phyloP scores from a whole-genome alignment of 1,140 invertebrate species.

The Brachystomella parvula region DNA sequence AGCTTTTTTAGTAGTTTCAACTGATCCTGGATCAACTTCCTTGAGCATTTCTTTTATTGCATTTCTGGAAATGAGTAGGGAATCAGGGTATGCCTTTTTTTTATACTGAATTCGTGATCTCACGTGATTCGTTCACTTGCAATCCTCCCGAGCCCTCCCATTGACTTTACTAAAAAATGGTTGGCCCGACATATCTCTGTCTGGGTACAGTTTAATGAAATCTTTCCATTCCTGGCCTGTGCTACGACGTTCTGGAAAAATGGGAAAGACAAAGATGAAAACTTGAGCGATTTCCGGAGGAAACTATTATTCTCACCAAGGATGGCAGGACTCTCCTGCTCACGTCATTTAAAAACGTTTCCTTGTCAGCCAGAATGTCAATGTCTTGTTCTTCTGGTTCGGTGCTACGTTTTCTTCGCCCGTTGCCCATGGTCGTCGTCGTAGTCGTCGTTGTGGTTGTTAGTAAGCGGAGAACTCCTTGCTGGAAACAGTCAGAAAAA shows the following conservation, averaged over 20 bases:
- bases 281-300: background rate
- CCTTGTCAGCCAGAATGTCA: background rate
- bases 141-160: slow-evolving; percentile 10
- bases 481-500: no score
- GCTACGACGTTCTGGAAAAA: slow-evolving; percentile 25
- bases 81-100: slow-evolving; percentile 12
- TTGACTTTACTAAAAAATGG: slow-evolving; percentile 8
- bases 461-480: background rate
- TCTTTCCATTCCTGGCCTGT: slow-evolving; percentile 17
- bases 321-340: background rate
- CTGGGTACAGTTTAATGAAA: slow-evolving; percentile 20
- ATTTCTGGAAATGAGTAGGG: slow-evolving; percentile 19
- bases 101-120: background rate
- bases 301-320: background rate
- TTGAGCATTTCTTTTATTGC: slow-evolving; percentile 30
- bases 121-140: slow-evolving; percentile 16
- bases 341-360: background rate
- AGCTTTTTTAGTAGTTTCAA: slow-evolving; percentile 17
- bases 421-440: background rate
- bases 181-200: slow-evolving; percentile 20
- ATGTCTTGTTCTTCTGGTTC: background rate
- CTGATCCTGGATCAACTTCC: slow-evolving; percentile 10
- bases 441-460: slow-evolving; percentile 15
- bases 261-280: background rate
- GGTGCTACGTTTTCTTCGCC: slow-evolving; percentile 9